These are phyloP conservation scores for Camelus bactrianus DNA, from an alignment of 2,113 vertebrate genomes.

Conservation along the genomic window DNA sequence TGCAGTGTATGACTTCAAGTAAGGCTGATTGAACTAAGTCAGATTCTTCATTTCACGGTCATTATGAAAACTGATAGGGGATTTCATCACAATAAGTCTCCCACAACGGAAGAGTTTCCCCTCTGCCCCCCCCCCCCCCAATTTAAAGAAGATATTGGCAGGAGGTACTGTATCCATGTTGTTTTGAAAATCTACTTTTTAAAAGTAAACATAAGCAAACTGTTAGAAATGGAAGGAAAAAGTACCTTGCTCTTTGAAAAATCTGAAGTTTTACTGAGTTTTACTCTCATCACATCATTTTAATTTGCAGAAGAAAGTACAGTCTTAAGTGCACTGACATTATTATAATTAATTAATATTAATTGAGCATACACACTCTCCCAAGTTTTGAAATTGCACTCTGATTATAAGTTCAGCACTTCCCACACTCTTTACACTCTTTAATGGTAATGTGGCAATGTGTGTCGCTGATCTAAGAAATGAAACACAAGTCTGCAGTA, in stretches of 20 bases:
- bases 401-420: not conserved
- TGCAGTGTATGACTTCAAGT: not conserved
- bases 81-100: not conserved
- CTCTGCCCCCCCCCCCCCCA: fast-evolving
- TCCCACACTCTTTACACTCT: not conserved
- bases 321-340: not conserved
- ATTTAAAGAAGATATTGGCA: not conserved
- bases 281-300: not conserved
- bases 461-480: not conserved
- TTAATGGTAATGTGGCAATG: not conserved
- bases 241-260: not conserved
- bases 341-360: conserved; percentile 47
- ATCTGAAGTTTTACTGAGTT: not conserved
- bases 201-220: not conserved
- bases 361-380: not conserved
- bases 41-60: not conserved
- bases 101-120: not conserved
- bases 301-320: conserved; percentile 35
- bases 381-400: not conserved
- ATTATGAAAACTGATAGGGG: not conserved
- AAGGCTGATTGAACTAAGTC: not conserved
- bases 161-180: not conserved
- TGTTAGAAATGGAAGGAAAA: not conserved
- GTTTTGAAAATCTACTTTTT: not conserved
- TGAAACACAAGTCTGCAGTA: not conserved